Base-by-base conservation (phyloP, 2,113 vertebrate genomes). In the Phyllostomus hastatus region DNA sequence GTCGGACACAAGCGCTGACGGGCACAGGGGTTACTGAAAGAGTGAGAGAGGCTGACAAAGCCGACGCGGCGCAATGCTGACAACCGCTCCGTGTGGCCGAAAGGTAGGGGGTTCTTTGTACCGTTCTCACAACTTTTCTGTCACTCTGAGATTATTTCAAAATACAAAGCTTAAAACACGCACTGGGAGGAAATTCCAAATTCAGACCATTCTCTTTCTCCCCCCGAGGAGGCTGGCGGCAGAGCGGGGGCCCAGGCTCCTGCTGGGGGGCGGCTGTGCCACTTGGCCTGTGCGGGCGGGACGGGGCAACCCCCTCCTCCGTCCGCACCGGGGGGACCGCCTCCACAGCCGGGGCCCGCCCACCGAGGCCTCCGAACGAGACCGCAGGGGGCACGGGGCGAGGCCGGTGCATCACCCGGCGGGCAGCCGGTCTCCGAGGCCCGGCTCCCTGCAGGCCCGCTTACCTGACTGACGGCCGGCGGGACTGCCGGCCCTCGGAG, bases 401-500 rank as follows among this genome's bases (percentile, higher is more conserved):
- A 16, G 61, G 31, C 38, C 10, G 11, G 59, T 7, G 22, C 41
- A 2, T 5, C 5, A 43, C 43, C 59, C 50, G 16, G 78, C 1
- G 16, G 41, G 46, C 54, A 57, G 0, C 24, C 38, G 10, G 59
- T 11, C 43, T 10, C 6, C 2, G 1, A 33, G 38, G 43, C 54
- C 67, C 46, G 12, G n/a, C 28, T 80, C 19, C 83, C 46, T 1
- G 12, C 4, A 24, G 81, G 72, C 12, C 61, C 0, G 9, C 78
- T 1, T 97, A 99, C 99, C 99, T 99, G 97, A 98, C 99, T 0
- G 98, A 98, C 76, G 98, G 99, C 80, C 98, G 97, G 59, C 98
- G 99, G 7, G 98, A 98, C n/a, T 97, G 98, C 10, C 98, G 98
- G 41, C 98, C 98, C 90, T 99, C 98, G 75, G 97, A 9, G 57